These are phyloP conservation scores for Emydocephalus ijimae DNA, from an alignment of 2,113 vertebrate genomes.

Conservation along the genomic window DNA sequence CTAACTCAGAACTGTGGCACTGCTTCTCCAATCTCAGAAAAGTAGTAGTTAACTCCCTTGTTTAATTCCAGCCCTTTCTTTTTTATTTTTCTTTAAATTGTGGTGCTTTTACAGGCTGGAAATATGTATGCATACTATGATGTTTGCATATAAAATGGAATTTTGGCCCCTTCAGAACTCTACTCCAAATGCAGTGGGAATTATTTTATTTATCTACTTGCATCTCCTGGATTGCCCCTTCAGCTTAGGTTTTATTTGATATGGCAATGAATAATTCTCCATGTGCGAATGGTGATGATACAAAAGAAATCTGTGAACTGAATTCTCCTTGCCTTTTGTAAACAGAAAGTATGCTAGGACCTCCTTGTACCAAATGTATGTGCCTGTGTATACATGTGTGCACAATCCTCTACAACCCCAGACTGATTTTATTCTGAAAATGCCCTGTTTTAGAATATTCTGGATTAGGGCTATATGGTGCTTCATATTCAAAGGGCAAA, in stretches of 20 bases:
- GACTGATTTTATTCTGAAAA: background rate
- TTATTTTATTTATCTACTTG: background rate
- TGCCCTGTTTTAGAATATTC: background rate
- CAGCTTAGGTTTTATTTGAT: background rate
- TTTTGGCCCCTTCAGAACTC: background rate
- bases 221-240: background rate
- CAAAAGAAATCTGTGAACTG: background rate
- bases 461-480: background rate
- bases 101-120: background rate
- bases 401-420: background rate
- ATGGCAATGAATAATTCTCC: background rate
- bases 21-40: conserved; percentile 27
- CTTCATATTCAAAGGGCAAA: background rate
- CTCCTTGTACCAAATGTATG: background rate
- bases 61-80: background rate
- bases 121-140: background rate
- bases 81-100: background rate
- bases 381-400: background rate
- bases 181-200: background rate
- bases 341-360: background rate
- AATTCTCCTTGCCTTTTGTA: background rate
- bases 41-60: background rate
- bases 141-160: background rate
- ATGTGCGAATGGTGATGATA: background rate
- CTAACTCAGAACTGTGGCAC: conserved; percentile 12